phyloP scores from a whole-genome alignment of 2,113 vertebrate species.

The Indri indri region DNA sequence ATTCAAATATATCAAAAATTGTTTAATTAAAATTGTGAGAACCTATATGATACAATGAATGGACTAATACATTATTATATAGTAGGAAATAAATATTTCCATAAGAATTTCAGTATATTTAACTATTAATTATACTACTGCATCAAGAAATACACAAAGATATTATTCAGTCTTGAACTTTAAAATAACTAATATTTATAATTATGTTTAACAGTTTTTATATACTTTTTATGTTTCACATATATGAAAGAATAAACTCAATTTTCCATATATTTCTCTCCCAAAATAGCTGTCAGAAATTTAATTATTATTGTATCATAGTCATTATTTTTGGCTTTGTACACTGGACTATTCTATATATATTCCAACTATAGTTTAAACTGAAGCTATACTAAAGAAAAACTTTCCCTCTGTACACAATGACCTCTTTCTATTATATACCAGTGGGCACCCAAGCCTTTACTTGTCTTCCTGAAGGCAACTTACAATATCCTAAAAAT shows the following conservation, averaged over 20 bases:
- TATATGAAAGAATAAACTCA: slow-evolving; percentile 1
- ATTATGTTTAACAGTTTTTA: neutral
- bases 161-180: neutral
- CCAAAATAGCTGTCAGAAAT: neutral
- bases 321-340: neutral
- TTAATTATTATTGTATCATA: neutral
- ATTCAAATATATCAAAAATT: slow-evolving; percentile 3
- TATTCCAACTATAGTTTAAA: neutral
- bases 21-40: slow-evolving; percentile 38
- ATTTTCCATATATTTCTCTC: neutral
- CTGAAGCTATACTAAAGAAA: neutral
- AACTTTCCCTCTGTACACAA: neutral
- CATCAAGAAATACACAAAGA: neutral
- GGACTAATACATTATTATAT: neutral
- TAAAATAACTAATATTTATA: neutral
- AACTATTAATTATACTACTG: neutral
- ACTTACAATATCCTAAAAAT: neutral
- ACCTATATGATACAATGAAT: neutral
- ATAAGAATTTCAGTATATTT: slow-evolving; percentile 12
- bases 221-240: neutral
- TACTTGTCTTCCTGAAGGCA: neutral
- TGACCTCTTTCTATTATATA: neutral
- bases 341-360: neutral
- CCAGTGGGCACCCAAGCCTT: neutral
- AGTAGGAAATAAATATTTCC: slow-evolving; percentile 25